phyloP scores from a whole-genome alignment of 2,113 vertebrate species.

The Xiphophorus hellerii region DNA sequence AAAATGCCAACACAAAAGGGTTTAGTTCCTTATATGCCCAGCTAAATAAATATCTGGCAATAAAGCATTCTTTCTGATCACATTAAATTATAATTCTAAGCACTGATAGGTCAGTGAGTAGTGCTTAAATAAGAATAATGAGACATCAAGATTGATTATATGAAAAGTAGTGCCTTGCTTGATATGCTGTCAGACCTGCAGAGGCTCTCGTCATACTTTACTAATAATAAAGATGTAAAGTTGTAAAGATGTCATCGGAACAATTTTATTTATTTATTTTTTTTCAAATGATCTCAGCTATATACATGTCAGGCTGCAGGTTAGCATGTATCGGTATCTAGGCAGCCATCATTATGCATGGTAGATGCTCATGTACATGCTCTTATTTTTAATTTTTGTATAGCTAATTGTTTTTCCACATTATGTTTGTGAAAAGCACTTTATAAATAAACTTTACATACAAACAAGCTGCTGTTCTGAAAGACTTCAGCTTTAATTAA shows the following conservation, averaged over 20 bases:
- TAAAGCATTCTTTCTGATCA: not conserved
- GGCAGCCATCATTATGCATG: not conserved
- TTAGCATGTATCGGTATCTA: not conserved
- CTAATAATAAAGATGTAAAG: not conserved
- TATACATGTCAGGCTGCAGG: not conserved
- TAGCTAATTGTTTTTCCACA: no score
- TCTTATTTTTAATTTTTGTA: no score
- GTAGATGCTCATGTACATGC: not conserved
- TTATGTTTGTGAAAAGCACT: no score
- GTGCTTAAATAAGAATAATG: not conserved
- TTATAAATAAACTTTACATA: no score
- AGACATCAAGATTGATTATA: not conserved
- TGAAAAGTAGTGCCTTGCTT: not conserved
- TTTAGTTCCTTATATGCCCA: conserved; percentile 12
- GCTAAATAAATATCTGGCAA: not conserved
- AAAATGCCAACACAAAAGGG: conserved; percentile 9
- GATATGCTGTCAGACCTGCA: not conserved
- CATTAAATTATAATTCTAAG: conserved; percentile 4
- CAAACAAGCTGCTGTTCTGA: no score
- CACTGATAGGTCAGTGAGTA: not conserved
- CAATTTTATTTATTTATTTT: not conserved
- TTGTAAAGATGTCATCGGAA: not conserved
- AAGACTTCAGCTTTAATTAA: no score
- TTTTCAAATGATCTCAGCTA: not conserved
- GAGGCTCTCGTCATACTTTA: not conserved